These are phyloP conservation scores for Eupristina koningsbergeri DNA, from an alignment of 1,140 invertebrate genomes.

Conservation along the genomic window DNA sequence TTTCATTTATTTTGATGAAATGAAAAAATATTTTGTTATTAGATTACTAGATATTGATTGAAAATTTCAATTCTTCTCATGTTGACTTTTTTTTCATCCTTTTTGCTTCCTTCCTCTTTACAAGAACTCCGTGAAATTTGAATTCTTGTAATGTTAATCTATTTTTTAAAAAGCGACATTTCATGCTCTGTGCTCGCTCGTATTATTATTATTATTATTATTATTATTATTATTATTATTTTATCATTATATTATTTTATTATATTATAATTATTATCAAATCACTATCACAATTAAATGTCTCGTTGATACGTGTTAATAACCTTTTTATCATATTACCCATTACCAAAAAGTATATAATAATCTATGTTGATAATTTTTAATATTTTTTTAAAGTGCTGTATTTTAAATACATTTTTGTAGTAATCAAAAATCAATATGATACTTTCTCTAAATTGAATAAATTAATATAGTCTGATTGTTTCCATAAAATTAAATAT, in stretches of 20 bases:
- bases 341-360: constrained; percentile 42
- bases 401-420: constrained; percentile 9
- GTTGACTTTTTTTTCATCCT: constrained; percentile 26
- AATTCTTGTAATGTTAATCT: constrained; percentile 45
- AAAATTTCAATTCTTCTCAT: constrained; percentile 15
- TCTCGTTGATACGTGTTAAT: constrained; percentile 50
- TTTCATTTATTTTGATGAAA: constrained; percentile 36
- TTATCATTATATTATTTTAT: constrained; percentile 46
- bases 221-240: constrained; percentile 45
- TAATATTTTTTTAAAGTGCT: not conserved
- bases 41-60: constrained; percentile 38
- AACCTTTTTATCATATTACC: constrained; percentile 45
- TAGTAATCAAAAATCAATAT: not conserved
- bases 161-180: constrained; percentile 41
- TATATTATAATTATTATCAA: constrained; percentile 46
- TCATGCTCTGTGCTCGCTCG: constrained; percentile 47
- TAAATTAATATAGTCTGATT: not conserved
- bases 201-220: constrained; percentile 50
- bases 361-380: constrained; percentile 39
- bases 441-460: not conserved
- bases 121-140: not conserved
- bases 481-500: not conserved
- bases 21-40: constrained; percentile 46
- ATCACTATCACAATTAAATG: constrained; percentile 49
- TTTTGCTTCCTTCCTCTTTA: constrained; percentile 47